These are phyloP conservation scores for Wiebesia pumilae DNA, from an alignment of 1,140 invertebrate species.

Conservation along the genomic window DNA sequence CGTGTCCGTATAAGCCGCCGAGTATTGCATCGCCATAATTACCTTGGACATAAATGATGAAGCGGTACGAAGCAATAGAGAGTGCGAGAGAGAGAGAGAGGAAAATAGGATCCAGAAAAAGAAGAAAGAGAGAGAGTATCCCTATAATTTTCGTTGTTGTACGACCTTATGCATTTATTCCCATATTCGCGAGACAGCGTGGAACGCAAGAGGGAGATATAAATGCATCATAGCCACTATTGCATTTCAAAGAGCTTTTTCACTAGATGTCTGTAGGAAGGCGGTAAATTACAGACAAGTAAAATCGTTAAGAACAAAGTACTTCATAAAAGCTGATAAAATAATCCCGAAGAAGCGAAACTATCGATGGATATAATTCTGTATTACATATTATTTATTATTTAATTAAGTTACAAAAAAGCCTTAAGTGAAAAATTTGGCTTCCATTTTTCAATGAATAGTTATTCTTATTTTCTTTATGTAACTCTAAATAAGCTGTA, in stretches of 20 bases:
- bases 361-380: not conserved
- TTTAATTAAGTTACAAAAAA: not conserved
- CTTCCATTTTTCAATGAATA: not conserved
- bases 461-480: not conserved
- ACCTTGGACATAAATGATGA: conserved; percentile 22
- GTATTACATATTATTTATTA: not conserved
- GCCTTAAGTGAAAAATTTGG: not conserved
- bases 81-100: not conserved
- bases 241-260: conserved; percentile 4
- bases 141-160: conserved; percentile 46
- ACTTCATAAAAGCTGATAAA: conserved; percentile 3
- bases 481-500: not conserved
- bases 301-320: not conserved
- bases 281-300: conserved; percentile 8
- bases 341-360: not conserved
- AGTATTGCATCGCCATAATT: conserved; percentile 23
- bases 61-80: not conserved
- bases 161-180: conserved; percentile 38
- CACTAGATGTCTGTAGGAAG: not conserved
- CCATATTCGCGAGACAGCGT: conserved; percentile 18
- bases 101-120: not conserved
- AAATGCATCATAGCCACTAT: not conserved
- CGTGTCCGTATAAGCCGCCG: too few species aligned
- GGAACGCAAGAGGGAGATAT: not conserved
- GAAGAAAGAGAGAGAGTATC: not conserved